Conservation (phyloP, 2,113 vertebrate genomes). For the Cynopterus brachyotis region DNA sequence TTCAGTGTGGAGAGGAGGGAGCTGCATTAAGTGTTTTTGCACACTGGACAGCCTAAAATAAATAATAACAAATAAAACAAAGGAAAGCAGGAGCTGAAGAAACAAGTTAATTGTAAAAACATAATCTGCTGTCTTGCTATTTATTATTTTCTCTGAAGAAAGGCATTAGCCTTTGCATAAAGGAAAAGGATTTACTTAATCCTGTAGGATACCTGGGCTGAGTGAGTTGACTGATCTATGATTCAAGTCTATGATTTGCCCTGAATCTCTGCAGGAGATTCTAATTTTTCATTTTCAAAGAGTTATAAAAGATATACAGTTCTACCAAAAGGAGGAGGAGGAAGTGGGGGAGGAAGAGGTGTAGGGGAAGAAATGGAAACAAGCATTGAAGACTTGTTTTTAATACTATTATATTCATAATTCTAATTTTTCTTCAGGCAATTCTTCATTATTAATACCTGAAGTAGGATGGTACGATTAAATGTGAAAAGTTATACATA, state of each 20-base stretch:
- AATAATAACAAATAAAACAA: neutral
- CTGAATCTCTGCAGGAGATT: neutral
- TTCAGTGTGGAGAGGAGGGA: accelerated
- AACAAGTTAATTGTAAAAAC: neutral
- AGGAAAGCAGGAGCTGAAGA: neutral
- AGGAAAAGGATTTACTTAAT: neutral
- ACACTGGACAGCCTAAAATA: neutral
- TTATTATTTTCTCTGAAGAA: neutral
- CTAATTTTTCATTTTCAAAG: neutral
- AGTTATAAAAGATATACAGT: neutral
- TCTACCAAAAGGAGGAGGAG: neutral
- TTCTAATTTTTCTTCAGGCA: slow-evolving; percentile 9
- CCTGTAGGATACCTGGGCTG: neutral
- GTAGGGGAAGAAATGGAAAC: neutral
- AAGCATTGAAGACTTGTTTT: neutral
- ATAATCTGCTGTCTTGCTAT: neutral
- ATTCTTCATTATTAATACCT: neutral
- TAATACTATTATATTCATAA: neutral
- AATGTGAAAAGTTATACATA: slow-evolving; percentile 18
- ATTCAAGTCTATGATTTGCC: neutral
- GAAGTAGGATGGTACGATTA: neutral
- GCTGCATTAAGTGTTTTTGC: neutral
- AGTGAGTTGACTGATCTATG: neutral
- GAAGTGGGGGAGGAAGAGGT: accelerated
- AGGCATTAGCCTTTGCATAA: neutral